Evolutionary conservation across 2,888 invertebrate genomes (phyloP), one percentile per base, ranked within the genome.

Genomic region (Harpalus rubripes): DNA sequence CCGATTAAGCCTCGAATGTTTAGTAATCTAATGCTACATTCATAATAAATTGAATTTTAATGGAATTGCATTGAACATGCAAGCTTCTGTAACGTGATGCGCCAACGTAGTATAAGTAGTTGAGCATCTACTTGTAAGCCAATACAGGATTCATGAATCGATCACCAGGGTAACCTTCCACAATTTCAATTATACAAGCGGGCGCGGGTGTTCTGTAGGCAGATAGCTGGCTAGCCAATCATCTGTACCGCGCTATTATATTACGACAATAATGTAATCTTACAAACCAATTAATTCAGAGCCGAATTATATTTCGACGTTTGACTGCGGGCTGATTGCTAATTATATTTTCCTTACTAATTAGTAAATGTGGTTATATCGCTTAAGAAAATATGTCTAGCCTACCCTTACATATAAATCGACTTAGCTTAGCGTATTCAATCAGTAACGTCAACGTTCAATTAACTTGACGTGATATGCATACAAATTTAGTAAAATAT

Each of bases 131-230:
- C 32, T 32, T 59, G 59, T 16, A 59, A 16, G 59, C 63, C 39
- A 68, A 68, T 68, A 16, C 16, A 68, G 32, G 68, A 68, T 68
- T 68, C n/a, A n/a, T 39, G 68, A 68, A 68, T 68, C 68, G 68
- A 68, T 68, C 41, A 5, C 5, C 18, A 18, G 68, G 41, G 39
- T 15, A 68, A 68, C 68, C 68, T 68, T 68, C 32, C 68, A 39
- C 68, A 68, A 68, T 68, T 68, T 68, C 68, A 68, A 68, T 68
- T 68, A 68, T 39, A 26, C 41, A 68, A 63, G 39, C 68, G 26
- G 39, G 32, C n/a, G 15, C 39, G 26, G 39, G 7, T 32, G 68
- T 41, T 68, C 68, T 68, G 15, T 68, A 68, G 68, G 41, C 32
- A 32, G 68, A 68, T 39, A 39, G 32, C 39, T n/a, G 15, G 32